Evolutionary conservation across 2,797 vertebrate genomes (phyloP), one percentile per base, ranked within the genome.

Genomic region (Cephalopachus bancanus): DNA sequence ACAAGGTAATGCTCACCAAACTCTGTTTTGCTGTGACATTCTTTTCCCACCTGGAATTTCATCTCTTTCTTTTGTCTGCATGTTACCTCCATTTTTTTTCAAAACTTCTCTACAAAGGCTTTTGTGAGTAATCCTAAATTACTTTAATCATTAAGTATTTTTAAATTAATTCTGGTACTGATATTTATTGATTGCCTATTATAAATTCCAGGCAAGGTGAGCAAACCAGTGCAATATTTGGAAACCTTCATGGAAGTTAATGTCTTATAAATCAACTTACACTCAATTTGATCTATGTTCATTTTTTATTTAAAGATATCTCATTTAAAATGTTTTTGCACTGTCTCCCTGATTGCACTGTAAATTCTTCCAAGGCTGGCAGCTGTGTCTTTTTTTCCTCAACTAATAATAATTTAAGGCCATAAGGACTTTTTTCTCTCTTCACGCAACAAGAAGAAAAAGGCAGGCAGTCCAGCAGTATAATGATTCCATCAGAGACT

Each of bases 111-210:
- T 87, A 37, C 19, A 90, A 89, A 93, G n/a, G 10, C 44, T 92
- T 92, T 89, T 59, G n/a, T 86, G 79, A 91, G 80, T 92, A 92
- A 83, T 83, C 3, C 37, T 12, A 67, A 87, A 74, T 97, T 76
- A 89, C 33, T 74, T 97, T 76, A 91, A 37, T 74, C 75, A 83
- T 88, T 81, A 78, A 75, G n/a, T 2, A 44, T 67, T 83, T 83
- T 55, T 85, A 64, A 44, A 89, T 91, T 88, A 91, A 81, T 95
- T 96, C 4, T 89, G 30, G 83, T 86, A 85, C n/a, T 89, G 64
- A 79, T 75, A 93, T 94, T 79, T 87, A 69, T 71, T 84, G 49
- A 83, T 28, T 69, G 19, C 20, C 33, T 95, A 59, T 19, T 76
- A 28, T 78, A 84, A 86, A 89, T 86, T 93, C 4, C 15, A 93